Evolutionary conservation across 1,140 invertebrate genomes (phyloP).

Genomic region (Dufourea novaeangliae): DNA sequence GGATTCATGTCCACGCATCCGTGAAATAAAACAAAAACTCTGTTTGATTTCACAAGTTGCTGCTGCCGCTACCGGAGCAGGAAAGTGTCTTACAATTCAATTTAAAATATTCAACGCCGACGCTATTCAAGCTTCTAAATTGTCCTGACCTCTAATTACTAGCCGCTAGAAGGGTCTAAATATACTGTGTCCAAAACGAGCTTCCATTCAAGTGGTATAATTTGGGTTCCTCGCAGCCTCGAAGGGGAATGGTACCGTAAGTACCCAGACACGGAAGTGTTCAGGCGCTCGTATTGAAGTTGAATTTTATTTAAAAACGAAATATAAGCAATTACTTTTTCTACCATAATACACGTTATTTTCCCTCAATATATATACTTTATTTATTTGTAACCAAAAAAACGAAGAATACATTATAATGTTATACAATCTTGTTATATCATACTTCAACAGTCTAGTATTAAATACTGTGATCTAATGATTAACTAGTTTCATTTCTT

Average conservation of each 20-base stretch:
- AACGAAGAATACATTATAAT: no score
- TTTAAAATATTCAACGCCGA: background rate
- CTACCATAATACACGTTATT: background rate
- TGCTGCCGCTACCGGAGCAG: background rate
- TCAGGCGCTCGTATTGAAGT: no score
- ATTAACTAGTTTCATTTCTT: no score
- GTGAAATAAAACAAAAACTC: slow-evolving; percentile 1
- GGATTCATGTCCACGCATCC: background rate
- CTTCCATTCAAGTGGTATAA: background rate
- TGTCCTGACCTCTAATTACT: background rate
- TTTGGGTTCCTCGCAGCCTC: background rate
- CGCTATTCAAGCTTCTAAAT: background rate
- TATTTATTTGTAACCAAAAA: no score
- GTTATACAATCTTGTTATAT: no score
- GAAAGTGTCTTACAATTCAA: background rate
- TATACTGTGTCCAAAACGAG: no score
- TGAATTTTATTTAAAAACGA: background rate
- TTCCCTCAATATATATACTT: background rate
- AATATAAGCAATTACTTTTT: slow-evolving; percentile 10
- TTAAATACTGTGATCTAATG: no score
- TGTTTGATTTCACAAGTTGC: background rate
- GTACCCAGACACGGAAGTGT: background rate
- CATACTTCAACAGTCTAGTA: no score
- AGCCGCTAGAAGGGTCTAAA: background rate
- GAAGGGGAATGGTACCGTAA: background rate